Conservation (phyloP, 2,888 invertebrate species). For the Lucinisca nassula region DNA sequence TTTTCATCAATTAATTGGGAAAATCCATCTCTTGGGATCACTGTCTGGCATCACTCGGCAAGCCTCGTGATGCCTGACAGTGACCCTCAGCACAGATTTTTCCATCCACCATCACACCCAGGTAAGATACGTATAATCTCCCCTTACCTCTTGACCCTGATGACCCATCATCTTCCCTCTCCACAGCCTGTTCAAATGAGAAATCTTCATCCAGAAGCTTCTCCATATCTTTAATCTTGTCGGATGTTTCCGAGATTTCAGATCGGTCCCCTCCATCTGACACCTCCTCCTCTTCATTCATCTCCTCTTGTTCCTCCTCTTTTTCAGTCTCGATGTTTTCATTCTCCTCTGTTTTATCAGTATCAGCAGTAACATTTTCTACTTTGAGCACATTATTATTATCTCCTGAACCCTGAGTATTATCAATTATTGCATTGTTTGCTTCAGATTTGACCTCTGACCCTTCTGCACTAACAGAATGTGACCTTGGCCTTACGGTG, state of each 20-base stretch:
- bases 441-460: neutral
- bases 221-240: slow-evolving; percentile 54
- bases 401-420: neutral
- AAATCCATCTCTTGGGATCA: no score
- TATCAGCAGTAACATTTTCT: neutral
- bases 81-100: no score
- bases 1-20: no score
- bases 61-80: no score
- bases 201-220: slow-evolving; percentile 60
- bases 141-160: neutral
- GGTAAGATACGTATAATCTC: no score
- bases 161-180: neutral
- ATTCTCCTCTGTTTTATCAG: neutral
- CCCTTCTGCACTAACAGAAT: neutral
- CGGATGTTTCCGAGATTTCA: neutral
- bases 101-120: no score
- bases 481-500: neutral
- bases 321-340: neutral
- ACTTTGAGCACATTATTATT: slow-evolving; percentile 6
- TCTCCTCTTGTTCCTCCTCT: slow-evolving; percentile 4
- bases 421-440: slow-evolving; percentile 3
- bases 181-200: neutral
- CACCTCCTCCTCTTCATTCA: neutral
- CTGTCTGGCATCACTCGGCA: no score
- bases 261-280: neutral